Evolutionary conservation across 1,140 invertebrate genomes (phyloP), one percentile per base, ranked within the genome.

Genomic region (Chironomus tepperi): DNA sequence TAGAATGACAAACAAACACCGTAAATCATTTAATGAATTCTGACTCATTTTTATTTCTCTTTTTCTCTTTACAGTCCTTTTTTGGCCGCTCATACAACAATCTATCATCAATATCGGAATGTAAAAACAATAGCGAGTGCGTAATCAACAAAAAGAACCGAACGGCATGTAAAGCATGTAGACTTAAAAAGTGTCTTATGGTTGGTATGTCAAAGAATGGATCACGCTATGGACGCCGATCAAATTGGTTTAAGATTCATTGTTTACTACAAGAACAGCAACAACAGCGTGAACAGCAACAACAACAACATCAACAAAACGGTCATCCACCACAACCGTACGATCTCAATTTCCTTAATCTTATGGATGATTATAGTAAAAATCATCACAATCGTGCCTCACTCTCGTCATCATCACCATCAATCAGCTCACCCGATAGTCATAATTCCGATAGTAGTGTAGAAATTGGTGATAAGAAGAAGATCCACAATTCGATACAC

Each of bases 11-110:
- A 34, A 34, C 24, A 34, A 34, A 34, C 24, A 34, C 24, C 24
- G 24, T 34, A 34, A 34, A 34, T 34, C 24, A 34, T 34, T 2
- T 34, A 34, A 34, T 34, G 24, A 34, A 34, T 34, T 34, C 47
- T 57, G 43, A 47, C 43, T 47, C 15, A 57, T n/a, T 12, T 18
- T 70, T 8, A 67, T 19, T 18, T 72, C 34, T 83, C 80, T 83
- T 81, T 79, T 80, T 80, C 83, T 84, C 86, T 84, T 92, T 90
- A 74, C 90, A 97, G 94, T 95, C 93, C 64, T 97, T 96, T 85
- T 97, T 96, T 83, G 93, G 95, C 3, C 85, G 95, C 64, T 94
- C 93, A 24, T 94, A 95, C 86, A 96, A 95, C 87, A 96, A 96
- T 82, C 83, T 94, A 77, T 88, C 87, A 74, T 92, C 91, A 75